Conservation (phyloP, 2,888 invertebrate genomes). For the Protonemura montana region DNA sequence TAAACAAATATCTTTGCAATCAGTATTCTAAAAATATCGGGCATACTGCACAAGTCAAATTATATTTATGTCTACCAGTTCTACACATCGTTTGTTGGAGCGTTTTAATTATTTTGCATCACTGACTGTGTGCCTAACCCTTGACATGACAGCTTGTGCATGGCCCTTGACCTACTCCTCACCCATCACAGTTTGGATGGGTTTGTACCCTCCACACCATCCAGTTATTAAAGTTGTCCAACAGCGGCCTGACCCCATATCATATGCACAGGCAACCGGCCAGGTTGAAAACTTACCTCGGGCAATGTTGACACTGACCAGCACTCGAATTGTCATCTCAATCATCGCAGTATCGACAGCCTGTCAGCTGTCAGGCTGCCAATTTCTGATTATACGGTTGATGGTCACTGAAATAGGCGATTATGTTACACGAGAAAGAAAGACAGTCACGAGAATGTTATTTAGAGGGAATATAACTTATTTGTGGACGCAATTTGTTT, state of each 20-base stretch:
- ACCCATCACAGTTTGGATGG: neutral
- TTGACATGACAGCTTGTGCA: neutral
- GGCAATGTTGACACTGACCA: neutral
- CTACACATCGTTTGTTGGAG: neutral
- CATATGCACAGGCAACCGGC: no score
- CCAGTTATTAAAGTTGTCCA: no score
- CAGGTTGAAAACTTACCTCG: neutral
- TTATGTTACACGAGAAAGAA: neutral
- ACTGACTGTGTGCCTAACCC: neutral
- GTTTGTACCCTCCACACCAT: no score
- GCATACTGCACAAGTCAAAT: no score
- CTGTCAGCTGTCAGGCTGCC: neutral
- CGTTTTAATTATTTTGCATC: neutral
- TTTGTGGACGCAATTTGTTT: neutral
- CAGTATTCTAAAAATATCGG: no score
- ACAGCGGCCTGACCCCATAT: no score
- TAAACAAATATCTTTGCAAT: no score
- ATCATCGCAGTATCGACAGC: neutral
- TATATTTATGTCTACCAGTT: no score
- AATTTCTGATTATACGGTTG: neutral
- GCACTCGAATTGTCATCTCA: neutral
- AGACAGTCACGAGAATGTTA: neutral
- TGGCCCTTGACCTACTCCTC: neutral
- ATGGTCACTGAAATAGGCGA: neutral
- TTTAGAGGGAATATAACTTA: neutral